Evolutionary conservation across 1,140 invertebrate species (phyloP), one percentile per base, ranked within the genome.

Genomic region (Plutomurus gul): DNA sequence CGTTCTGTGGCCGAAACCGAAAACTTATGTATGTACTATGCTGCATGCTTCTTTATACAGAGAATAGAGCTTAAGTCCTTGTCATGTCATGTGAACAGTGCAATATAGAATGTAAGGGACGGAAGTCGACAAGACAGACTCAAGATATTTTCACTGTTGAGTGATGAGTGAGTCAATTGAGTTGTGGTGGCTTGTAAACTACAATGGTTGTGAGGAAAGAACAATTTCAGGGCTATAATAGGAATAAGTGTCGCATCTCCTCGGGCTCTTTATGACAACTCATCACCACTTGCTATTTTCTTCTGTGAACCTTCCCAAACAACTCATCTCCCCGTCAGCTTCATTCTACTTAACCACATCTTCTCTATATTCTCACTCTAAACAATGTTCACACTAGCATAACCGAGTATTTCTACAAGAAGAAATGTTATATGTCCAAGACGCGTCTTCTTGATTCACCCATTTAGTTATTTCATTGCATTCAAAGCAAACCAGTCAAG

Each of bases 251-350:
- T 60, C 75, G 75, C 49, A 70, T 77, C 51, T 77, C 75, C 75
- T 65, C 46, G 43, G 75, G 75, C 51, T 77, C 40, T 77, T 77
- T 77, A 77, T 77, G 75, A 77, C 75, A 70, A 70, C 75, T 77
- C 75, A 77, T 77, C 75, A 77, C 70, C 47, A 77, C 56, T 25
- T 22, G 37, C 56, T 30, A 39, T 70, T 65, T 43, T 47, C 70
- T 72, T 37, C 8, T 72, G 20, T 51, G 36, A 5, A 33, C 27
- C 36, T 30, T 65, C 56, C 56, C 56, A 65, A 65, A 65, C 27
- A 65, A 65, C 27, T 27, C 25, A 33, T 25, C n/a, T n/a, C 33
- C 70, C 13, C 39, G 70, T 70, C 70, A 72, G 40, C 70, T 72
- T 72, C 36, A 72, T 43, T 72, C 70, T 20, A 72, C 40, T 72